phyloP scores from a whole-genome alignment of 2,888 invertebrate genomes.

The Furcula furcula region DNA sequence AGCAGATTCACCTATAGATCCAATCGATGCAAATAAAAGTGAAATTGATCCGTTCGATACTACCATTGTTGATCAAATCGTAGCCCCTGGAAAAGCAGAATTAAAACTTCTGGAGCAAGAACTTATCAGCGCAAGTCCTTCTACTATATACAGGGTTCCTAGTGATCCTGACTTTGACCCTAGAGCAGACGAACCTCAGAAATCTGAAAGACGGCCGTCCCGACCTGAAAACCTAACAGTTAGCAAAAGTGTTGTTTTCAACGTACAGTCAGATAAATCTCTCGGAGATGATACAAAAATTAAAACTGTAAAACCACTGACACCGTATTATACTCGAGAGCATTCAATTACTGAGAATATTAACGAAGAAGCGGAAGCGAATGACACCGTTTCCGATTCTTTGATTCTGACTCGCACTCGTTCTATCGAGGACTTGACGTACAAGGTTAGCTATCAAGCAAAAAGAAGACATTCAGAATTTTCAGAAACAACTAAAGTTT shows the following conservation, averaged over 20 bases:
- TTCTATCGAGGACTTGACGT: slow-evolving; percentile 85
- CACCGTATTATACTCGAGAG: slow-evolving; percentile 89
- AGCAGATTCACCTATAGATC: slow-evolving; percentile 85
- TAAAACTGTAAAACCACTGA: slow-evolving; percentile 87
- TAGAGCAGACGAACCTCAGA: slow-evolving; percentile 83
- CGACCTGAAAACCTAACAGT: slow-evolving; percentile 82
- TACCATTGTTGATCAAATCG: slow-evolving; percentile 86
- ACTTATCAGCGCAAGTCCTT: slow-evolving; percentile 79
- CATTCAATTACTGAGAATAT: slow-evolving; percentile 80
- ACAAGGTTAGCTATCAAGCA: slow-evolving; percentile 60
- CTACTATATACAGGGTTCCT: slow-evolving; percentile 65
- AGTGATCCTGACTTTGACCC: slow-evolving; percentile 93
- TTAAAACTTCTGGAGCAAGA: slow-evolving; percentile 90
- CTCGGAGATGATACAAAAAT: slow-evolving; percentile 82
- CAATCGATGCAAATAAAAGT: slow-evolving; percentile 77
- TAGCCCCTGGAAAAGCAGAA: slow-evolving; percentile 89
- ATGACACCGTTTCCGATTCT: slow-evolving; percentile 84
- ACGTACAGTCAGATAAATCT: slow-evolving; percentile 63
- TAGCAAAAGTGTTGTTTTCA: slow-evolving; percentile 77
- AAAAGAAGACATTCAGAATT: slow-evolving; percentile 79
- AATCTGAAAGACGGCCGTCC: slow-evolving; percentile 81
- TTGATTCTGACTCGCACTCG: slow-evolving; percentile 81
- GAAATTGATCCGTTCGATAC: slow-evolving; percentile 94
- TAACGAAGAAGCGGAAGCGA: slow-evolving; percentile 82
- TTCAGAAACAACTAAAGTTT: slow-evolving; percentile 45